phyloP scores from a whole-genome alignment of 2,113 vertebrate species.

The Tauraco erythrolophus region DNA sequence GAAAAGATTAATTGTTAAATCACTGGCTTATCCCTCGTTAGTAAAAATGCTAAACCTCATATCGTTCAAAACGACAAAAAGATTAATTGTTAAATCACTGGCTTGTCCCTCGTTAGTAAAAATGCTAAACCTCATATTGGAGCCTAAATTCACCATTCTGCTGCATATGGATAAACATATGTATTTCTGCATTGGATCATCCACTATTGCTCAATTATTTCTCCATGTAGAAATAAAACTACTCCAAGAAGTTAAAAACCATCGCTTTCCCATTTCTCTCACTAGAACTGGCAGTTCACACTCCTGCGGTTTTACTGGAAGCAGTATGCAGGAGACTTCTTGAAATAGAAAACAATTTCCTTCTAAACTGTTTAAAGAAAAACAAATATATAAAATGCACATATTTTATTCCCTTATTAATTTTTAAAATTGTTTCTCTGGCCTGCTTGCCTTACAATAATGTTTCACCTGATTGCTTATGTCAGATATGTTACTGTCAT shows the following conservation, averaged over 20 bases:
- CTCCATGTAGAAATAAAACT: neutral
- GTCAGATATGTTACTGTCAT: slow-evolving; percentile 1
- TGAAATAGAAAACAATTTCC: neutral
- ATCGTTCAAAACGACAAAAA: neutral
- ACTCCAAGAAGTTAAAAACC: neutral
- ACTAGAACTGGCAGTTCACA: neutral
- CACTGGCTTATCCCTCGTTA: neutral
- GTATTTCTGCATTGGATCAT: neutral
- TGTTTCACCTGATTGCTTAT: slow-evolving; percentile 29
- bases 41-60: neutral
- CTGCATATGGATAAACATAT: rapidly evolving
- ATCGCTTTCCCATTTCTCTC: neutral
- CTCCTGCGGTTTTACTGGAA: neutral
- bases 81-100: neutral
- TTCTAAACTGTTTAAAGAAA: neutral
- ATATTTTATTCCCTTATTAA: slow-evolving; percentile 40
- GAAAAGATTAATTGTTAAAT: neutral
- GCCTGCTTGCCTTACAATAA: neutral
- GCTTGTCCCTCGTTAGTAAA: neutral
- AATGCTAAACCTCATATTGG: neutral
- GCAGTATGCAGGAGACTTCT: neutral
- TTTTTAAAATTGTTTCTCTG: neutral
- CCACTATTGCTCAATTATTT: neutral
- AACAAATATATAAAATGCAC: neutral
- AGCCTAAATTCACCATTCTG: neutral